These are phyloP conservation scores for Geotrupes spiniger DNA, from an alignment of 2,888 invertebrate genomes.

Conservation along the genomic window DNA sequence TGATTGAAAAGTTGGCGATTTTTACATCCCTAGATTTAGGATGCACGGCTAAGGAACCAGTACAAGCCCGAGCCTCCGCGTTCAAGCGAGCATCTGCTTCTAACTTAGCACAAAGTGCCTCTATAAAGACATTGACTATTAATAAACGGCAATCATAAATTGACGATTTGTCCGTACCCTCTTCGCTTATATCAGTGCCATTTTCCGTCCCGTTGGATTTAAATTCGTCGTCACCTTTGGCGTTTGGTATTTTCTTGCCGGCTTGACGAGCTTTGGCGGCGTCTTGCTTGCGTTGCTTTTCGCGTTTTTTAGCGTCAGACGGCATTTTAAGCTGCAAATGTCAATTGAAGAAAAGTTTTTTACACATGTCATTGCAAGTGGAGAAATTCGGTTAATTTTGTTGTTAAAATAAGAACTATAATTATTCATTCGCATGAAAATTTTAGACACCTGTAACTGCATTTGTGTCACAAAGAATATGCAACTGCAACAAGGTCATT, in stretches of 20 bases:
- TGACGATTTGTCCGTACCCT: slow-evolving; percentile 54
- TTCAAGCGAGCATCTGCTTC: slow-evolving; percentile 90
- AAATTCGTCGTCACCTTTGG: slow-evolving; percentile 38
- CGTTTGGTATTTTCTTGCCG: slow-evolving; percentile 49
- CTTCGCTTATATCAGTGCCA: slow-evolving; percentile 65
- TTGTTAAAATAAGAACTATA: too few relatives aligned
- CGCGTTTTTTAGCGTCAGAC: slow-evolving; percentile 97
- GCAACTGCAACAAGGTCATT: too few relatives aligned
- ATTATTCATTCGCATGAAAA: too few relatives aligned
- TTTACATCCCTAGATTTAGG: slow-evolving; percentile 95
- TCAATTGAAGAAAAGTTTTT: too few relatives aligned
- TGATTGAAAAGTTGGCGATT: slow-evolving; percentile 93
- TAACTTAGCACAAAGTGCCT: slow-evolving; percentile 80
- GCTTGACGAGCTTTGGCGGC: slow-evolving; percentile 72
- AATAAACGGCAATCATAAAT: not conserved
- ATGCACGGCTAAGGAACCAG: slow-evolving; percentile 93
- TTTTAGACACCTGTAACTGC: too few relatives aligned
- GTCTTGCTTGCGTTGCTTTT: slow-evolving; percentile 96
- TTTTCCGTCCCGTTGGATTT: slow-evolving; percentile 48
- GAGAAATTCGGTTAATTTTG: too few relatives aligned
- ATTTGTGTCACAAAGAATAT: too few relatives aligned
- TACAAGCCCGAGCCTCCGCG: slow-evolving; percentile 90
- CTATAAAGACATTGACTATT: slow-evolving; percentile 54
- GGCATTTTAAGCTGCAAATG: slow-evolving; percentile 66
- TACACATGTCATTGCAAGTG: too few relatives aligned